Evolutionary conservation across 2,797 vertebrate species (phyloP).

Genomic region (Cyprinodon diabolis): DNA sequence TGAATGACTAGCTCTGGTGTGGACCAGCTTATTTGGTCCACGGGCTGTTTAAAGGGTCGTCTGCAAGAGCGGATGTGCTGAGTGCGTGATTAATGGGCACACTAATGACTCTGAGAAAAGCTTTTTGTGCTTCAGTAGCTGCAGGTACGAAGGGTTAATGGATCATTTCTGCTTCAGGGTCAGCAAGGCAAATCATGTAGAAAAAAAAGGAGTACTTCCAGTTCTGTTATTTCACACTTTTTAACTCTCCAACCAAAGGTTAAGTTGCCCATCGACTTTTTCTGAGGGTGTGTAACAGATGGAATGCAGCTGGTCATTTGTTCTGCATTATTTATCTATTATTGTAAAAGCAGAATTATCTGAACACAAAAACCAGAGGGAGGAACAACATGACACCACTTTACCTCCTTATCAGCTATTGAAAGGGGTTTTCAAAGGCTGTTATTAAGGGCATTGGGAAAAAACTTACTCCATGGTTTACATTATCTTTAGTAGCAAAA

Average conservation of each 20-base stretch:
- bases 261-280: conserved; percentile 17
- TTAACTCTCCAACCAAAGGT: neutral
- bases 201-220: conserved; percentile 5
- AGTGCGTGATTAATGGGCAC: conserved; percentile 29
- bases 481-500: too few relatives aligned
- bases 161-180: conserved; percentile 30
- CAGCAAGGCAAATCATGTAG: conserved; percentile 20
- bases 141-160: conserved; percentile 48
- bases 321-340: conserved; percentile 22
- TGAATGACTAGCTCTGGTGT: conserved; percentile 5
- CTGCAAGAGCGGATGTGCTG: conserved; percentile 24
- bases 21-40: conserved; percentile 21
- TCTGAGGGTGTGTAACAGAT: conserved; percentile 2
- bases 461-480: too few relatives aligned
- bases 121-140: conserved; percentile 36
- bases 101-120: conserved; percentile 41
- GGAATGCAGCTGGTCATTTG: conserved; percentile 24
- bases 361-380: conserved; percentile 26
- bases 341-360: conserved; percentile 35
- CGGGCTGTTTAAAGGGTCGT: conserved; percentile 24
- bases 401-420: too few relatives aligned
- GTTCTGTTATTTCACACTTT: neutral
- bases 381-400: neutral
- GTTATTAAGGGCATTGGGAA: too few relatives aligned
- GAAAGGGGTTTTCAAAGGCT: too few relatives aligned